A percentile compares a stretch with the other conserved stretches of the same genome.
phyloP scores from a whole-genome alignment of 2,797 vertebrate species.

The Cetoscarus ocellatus region DNA sequence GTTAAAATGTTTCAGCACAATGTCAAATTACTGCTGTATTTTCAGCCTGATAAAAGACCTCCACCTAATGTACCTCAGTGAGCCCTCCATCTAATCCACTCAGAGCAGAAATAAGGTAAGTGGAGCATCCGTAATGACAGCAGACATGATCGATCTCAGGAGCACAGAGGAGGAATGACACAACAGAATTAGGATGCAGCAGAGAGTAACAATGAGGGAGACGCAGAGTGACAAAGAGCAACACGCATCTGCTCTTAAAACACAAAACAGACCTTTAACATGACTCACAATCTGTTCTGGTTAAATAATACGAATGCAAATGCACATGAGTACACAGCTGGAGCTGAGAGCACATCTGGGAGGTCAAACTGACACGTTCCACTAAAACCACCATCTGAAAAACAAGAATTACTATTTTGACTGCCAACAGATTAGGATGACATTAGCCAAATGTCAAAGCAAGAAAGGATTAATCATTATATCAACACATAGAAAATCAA shows the following conservation, averaged over 20 bases:
- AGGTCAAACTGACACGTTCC: conserved; percentile 27
- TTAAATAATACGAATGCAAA: conserved; percentile 64
- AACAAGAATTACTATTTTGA: neutral
- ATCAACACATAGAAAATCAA: conserved; percentile 1
- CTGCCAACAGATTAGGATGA: conserved; percentile 10
- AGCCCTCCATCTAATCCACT: neutral
- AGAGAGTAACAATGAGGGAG: neutral
- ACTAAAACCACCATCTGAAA: neutral
- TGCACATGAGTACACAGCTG: conserved; percentile 41
- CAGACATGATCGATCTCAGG: conserved; percentile 18
- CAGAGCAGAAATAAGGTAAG: conserved; percentile 14
- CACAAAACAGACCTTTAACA: conserved; percentile 46
- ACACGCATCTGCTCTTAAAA: conserved; percentile 59
- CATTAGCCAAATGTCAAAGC: conserved; percentile 15
- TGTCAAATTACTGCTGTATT: neutral
- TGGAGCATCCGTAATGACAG: conserved; percentile 13
- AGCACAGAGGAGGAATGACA: conserved; percentile 11
- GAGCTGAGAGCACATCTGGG: conserved; percentile 39
- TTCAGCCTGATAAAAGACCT: conserved; percentile 8
- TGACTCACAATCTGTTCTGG: conserved; percentile 50
- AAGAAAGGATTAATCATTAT: neutral
- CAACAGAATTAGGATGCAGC: conserved; percentile 31
- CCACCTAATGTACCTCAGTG: neutral
- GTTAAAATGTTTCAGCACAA: neutral
- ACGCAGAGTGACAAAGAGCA: conserved; percentile 32